Evolutionary conservation across 1,140 invertebrate genomes (phyloP), one percentile per base, ranked within the genome.

Genomic region (Megalopta genalis): DNA sequence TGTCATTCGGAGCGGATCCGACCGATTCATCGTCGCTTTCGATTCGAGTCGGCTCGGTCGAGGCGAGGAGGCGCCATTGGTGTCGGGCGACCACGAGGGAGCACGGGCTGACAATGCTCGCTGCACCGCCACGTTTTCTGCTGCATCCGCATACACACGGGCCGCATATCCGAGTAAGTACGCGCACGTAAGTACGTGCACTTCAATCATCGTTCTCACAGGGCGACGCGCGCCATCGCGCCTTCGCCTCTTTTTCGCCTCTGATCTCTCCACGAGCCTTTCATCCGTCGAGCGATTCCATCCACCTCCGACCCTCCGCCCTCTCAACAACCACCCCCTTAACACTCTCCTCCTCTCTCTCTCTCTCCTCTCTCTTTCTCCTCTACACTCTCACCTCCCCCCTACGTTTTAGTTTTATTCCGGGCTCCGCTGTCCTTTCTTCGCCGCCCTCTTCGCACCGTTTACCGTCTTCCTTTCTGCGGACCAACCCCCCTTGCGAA

Each of bases 131-230:
- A 74, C 81, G 85, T 82, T 81, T 75, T 52, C 49, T 52, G 16
- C 81, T 68, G 81, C 86, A 86, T 80, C 83, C 80, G 83, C 54
- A 66, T 72, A 66, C 74, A 81, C 62, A 60, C 74, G 52, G 27
- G 54, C 54, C 54, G 21, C 66, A 81, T 83, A 87, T 79, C 85
- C 80, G 86, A 90, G 88, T 89, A 90, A 89, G 81, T 87, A 90
- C 86, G 82, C 77, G 73, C 81, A 88, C 84, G 81, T 91, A 91
- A 90, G 90, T 90, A 90, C 82, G 80, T 90, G 91, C 90, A 91
- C 90, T 92, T 92, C 89, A 92, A 92, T 92, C 91, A 92, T 91
- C 89, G 80, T 84, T 87, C 87, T 90, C 86, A 83, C 86, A 87
- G 84, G 86, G 79, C 79, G 78, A 84, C 81, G 85, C 84, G 84